A percentile compares a stretch with the other conserved stretches of the same genome.
phyloP scores from a whole-genome alignment of 1,140 invertebrate genomes.

The Procambarus clarkii region DNA sequence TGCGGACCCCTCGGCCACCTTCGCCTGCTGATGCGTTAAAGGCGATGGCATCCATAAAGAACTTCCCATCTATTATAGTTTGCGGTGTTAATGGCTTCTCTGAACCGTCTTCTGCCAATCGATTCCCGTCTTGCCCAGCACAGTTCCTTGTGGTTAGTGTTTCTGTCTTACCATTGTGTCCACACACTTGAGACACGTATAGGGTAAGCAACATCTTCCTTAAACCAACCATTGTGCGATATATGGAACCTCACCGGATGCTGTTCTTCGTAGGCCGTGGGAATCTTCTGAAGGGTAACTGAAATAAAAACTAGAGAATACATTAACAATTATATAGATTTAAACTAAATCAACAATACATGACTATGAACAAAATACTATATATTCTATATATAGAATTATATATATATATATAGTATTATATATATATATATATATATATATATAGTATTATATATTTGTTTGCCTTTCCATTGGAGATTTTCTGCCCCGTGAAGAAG shows the following conservation, averaged over 20 bases:
- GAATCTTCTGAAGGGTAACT: no score
- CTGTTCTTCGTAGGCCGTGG: no score
- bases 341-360: no score
- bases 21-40: background rate
- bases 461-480: no score
- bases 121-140: background rate
- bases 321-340: no score
- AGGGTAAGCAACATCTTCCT: background rate
- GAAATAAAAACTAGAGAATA: no score
- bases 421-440: no score
- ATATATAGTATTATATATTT: no score
- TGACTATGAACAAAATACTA: no score
- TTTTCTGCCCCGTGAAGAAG: no score
- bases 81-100: background rate
- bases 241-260: background rate
- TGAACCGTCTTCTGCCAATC: background rate
- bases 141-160: background rate
- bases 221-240: background rate
- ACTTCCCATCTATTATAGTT: background rate
- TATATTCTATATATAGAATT: no score
- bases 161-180: background rate
- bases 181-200: background rate
- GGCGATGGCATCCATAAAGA: background rate
- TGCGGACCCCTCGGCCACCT: background rate
- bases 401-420: no score